Percentiles rank a stretch among this genome's conserved stretches.
Conservation (phyloP, 2,113 vertebrate species). For the Varanus komodoensis region DNA sequence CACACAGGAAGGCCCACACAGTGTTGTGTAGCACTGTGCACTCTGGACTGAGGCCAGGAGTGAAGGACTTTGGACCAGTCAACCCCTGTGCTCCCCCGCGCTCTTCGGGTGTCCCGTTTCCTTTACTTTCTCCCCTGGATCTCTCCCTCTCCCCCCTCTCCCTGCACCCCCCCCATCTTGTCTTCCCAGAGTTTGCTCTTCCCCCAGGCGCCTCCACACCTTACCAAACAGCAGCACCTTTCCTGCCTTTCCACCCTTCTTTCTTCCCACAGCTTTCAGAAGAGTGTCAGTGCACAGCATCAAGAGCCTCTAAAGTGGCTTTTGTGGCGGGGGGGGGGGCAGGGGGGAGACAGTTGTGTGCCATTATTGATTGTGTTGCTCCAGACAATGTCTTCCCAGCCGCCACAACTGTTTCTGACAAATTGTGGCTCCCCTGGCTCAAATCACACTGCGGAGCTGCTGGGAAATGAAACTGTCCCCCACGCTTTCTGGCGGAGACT, state of each 20-base stretch:
- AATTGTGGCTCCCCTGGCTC: not conserved
- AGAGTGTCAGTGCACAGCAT: no score
- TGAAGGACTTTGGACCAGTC: not conserved
- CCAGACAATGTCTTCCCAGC: not conserved
- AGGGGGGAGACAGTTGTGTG: no score
- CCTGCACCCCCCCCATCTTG: no score
- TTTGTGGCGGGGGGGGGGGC: no score
- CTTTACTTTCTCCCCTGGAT: no score
- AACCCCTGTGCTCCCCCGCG: not conserved
- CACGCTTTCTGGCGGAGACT: not conserved
- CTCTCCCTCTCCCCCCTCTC: no score
- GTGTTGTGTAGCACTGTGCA: not conserved
- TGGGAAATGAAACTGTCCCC: not conserved
- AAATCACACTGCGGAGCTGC: not conserved
- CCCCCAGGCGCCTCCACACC: no score
- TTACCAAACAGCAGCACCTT: no score
- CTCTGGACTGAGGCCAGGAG: not conserved
- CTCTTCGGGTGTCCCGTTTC: not conserved
- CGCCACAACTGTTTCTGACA: not conserved
- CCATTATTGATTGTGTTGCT: not conserved
- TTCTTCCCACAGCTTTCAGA: no score
- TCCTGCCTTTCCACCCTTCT: no score
- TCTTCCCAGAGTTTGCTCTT: no score
- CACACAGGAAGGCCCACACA: not conserved
- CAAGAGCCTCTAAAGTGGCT: no score